Evolutionary conservation across 2,797 vertebrate species (phyloP), one percentile per base, ranked within the genome.

Genomic region (Threskiornis aethiopicus): DNA sequence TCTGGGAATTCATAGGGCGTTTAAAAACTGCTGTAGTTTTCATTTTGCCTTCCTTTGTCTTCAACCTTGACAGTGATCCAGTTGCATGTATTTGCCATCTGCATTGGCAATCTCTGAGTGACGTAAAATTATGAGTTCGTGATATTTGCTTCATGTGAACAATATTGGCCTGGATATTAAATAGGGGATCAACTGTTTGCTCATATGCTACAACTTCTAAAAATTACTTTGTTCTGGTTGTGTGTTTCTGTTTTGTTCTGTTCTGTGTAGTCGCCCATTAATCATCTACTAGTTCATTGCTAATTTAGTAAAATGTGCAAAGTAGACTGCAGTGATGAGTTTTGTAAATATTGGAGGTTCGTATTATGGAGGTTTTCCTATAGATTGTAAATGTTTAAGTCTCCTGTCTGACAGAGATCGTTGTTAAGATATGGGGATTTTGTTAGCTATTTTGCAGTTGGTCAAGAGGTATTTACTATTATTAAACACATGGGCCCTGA

Each of bases 1-100:
- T 90, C 62, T 86, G 87, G 61, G 89, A 95, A 95, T 94, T 93
- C 64, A 15, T 65, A 93, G 91, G 83, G 82, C 24, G 3, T 51
- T 95, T 92, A 91, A 89, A 95, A 94, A 86, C 51, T 86, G 83
- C 51, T 78, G 46, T 55, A 81, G 82, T 71, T 39, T 86, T 95
- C 61, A 42, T 96, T 95, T 94, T 95, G 62, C 85, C 51, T 97
- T 89, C 66, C 49, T 95, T 97, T 95, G 73, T 96, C 91, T 76
- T 92, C 84, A 77, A 2, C 85, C 64, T 86, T 94, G 93, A 96
- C 86, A 84, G 64, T 64, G 75, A 82, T 92, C 75, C 80, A 87
- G 84, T 96, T 94, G 83, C 64, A 15, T 54, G 71, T 73, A 47
- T 93, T 96, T 96, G 88, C 85, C 88, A 79, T 92, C 85, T 94